Base-by-base conservation (phyloP, 2,797 vertebrate species). In the Potorous gilbertii region DNA sequence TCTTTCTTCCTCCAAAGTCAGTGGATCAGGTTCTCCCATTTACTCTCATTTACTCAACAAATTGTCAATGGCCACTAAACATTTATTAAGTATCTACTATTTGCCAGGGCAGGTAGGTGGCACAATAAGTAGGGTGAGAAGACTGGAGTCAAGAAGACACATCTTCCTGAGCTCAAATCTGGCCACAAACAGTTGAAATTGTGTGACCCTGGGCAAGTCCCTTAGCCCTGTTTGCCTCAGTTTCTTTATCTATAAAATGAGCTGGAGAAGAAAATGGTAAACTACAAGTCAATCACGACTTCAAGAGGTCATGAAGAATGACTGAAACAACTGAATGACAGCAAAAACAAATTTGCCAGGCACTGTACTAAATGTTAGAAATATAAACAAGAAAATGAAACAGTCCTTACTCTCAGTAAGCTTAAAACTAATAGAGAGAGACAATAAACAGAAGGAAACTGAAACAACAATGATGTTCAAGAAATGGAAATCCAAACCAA, bases 1-100 rank as follows among this genome's bases (percentile, higher is more conserved):
- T 96, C 94, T 94, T 94, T 46, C 40, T 66, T 91, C 62, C 92
- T 27, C 16, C 6, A 81, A 95, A 96, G 10, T 31, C 57, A 24
- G 59, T 10, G 8, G 90, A 55, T 57, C 8, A 57, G 28, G 3
- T 87, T 94, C 62, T 94, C 9, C 28, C 11, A 93, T 93, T 59
- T 10, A 40, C 55, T 5, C 81, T 27, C 55, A 59, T 54, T 94
- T 55, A 28, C 62, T 94, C 4, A 74, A 93, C 94, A 97, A 91
- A 31, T 14, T 59, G 29, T 14, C 12, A 54, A 59, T 24, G 87
- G 27, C 9, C 21, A 54, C 56, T 56, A 55, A 90, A 55, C 57
- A 52, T 34, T 27, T 29, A 24, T 56, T 56, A 0, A 59, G 10
- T 59, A 31, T 59, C 57, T 59, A 31, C 57, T 59, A 59, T 59